Percentiles rank a stretch among this genome's conserved stretches.
phyloP scores from a whole-genome alignment of 2,113 vertebrate genomes.

The Aythya baeri region DNA sequence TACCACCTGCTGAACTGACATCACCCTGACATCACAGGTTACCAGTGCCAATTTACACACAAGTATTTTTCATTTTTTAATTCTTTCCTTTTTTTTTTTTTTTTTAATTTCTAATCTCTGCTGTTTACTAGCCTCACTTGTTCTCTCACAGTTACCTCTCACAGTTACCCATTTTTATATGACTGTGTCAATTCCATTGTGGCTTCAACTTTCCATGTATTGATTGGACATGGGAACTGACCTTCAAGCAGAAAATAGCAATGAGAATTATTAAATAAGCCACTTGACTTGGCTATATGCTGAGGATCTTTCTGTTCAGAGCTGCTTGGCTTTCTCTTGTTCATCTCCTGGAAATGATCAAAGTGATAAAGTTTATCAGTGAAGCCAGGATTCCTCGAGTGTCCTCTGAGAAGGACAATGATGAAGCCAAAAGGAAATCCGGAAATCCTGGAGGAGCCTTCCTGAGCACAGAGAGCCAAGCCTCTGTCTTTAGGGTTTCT shows the following conservation, averaged over 20 bases:
- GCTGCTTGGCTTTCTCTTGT: neutral
- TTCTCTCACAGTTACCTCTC: neutral
- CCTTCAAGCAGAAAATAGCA: neutral
- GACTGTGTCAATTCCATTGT: rapidly evolving
- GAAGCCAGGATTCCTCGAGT: neutral
- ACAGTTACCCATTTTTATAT: neutral
- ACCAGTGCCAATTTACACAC: conserved; percentile 33
- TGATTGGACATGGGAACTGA: neutral
- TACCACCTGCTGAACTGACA: conserved; percentile 17
- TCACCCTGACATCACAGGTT: conserved; percentile 54
- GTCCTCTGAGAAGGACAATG: neutral
- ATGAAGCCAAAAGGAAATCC: conserved; percentile 6
- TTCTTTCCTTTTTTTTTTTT: neutral
- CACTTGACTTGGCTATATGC: rapidly evolving
- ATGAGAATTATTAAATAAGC: neutral
- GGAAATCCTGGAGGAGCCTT: neutral
- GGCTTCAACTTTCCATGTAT: neutral
- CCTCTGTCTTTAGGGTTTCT: neutral
- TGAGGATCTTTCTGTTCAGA: neutral
- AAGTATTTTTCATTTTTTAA: neutral
- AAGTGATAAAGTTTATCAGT: neutral
- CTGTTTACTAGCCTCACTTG: neutral
- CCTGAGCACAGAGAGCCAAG: neutral
- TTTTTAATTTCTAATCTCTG: neutral
- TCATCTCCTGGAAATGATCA: neutral